Evolutionary conservation across 2,113 vertebrate genomes (phyloP).

Genomic region (Cottus gobio): DNA sequence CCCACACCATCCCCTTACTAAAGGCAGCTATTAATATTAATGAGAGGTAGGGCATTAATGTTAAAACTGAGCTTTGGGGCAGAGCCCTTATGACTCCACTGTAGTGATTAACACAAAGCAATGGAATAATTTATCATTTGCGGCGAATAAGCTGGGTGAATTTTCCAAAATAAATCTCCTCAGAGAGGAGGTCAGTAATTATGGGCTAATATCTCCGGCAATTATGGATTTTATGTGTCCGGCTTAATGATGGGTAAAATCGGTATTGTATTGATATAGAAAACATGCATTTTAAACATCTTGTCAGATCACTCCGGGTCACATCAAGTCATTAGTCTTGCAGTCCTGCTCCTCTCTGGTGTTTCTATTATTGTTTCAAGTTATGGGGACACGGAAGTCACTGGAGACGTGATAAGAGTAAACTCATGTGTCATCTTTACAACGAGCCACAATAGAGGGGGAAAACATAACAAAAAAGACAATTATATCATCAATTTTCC

Average conservation of each 20-base stretch:
- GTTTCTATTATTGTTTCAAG: slow-evolving; percentile 37
- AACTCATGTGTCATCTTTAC: slow-evolving; percentile 13
- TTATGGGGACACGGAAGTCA: slow-evolving; percentile 19
- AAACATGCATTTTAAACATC: slow-evolving; percentile 78
- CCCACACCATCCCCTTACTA: slow-evolving; percentile 61
- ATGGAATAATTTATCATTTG: slow-evolving; percentile 84
- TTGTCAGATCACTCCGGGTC: slow-evolving; percentile 75
- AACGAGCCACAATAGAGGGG: not conserved
- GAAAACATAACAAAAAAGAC: not conserved
- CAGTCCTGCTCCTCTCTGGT: slow-evolving; percentile 47
- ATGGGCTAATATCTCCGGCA: slow-evolving; percentile 75
- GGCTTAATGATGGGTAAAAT: slow-evolving; percentile 80
- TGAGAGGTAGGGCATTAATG: slow-evolving; percentile 83
- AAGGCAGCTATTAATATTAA: slow-evolving; percentile 84
- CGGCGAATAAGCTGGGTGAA: slow-evolving; percentile 70
- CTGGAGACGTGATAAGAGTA: too few species aligned
- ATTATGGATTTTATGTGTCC: slow-evolving; percentile 80
- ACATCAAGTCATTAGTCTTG: slow-evolving; percentile 73
- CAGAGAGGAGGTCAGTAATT: slow-evolving; percentile 80
- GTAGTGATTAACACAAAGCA: slow-evolving; percentile 83
- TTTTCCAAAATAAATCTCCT: slow-evolving; percentile 69
- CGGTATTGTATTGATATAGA: slow-evolving; percentile 72
- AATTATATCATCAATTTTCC: not conserved
- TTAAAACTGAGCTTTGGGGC: slow-evolving; percentile 82
- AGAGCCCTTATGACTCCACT: slow-evolving; percentile 80